Conservation (phyloP, 2,888 invertebrate genomes). For the Dione juno region DNA sequence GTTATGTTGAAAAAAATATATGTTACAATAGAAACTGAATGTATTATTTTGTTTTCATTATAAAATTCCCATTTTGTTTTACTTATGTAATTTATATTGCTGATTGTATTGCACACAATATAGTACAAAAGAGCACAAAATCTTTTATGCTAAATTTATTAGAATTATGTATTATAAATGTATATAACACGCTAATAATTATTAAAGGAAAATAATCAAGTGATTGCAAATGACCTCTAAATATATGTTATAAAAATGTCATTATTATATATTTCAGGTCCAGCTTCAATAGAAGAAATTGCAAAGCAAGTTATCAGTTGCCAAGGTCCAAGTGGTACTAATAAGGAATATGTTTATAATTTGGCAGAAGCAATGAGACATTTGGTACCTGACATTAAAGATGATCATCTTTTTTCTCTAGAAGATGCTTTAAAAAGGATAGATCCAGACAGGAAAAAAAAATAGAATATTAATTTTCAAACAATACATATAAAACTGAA, state of each 20-base stretch:
- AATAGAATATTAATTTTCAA: conserved; percentile 14
- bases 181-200: neutral
- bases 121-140: too few relatives aligned
- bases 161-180: neutral
- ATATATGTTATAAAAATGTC: neutral
- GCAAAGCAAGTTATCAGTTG: conserved; percentile 90
- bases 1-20: neutral
- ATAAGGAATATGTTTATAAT: conserved; percentile 95
- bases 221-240: conserved; percentile 4
- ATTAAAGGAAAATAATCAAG: neutral
- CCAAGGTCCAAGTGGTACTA: conserved; percentile 93
- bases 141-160: too few relatives aligned
- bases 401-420: conserved; percentile 89
- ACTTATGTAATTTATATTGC: neutral
- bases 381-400: conserved; percentile 88
- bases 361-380: conserved; percentile 90
- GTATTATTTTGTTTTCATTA: neutral
- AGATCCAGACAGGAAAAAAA: conserved; percentile 54
- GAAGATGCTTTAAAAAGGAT: conserved; percentile 81
- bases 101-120: neutral
- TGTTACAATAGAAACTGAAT: neutral
- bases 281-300: conserved; percentile 89
- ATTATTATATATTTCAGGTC: conserved; percentile 79
- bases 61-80: too few relatives aligned
- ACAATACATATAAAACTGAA: neutral